These are phyloP conservation scores for Mirza zaza DNA, from an alignment of 2,113 vertebrate genomes.

Conservation along the genomic window DNA sequence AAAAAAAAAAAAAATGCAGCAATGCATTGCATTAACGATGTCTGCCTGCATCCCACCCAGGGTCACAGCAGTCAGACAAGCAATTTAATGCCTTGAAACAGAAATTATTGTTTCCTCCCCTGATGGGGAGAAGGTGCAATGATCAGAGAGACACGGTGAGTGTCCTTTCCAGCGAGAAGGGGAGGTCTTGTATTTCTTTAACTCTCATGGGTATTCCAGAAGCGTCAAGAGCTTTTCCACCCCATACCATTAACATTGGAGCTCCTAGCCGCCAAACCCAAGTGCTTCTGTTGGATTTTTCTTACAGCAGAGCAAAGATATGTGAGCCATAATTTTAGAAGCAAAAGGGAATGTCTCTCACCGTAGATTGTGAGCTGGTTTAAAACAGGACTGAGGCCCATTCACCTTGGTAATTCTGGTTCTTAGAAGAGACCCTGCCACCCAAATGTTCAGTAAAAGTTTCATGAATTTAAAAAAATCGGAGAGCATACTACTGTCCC, in stretches of 20 bases:
- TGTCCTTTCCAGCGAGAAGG: neutral
- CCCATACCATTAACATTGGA: neutral
- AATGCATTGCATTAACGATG: neutral
- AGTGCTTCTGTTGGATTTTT: neutral
- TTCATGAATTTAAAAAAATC: neutral
- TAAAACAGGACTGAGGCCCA: neutral
- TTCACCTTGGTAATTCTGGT: neutral
- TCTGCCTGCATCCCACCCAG: neutral
- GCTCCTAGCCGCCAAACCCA: neutral
- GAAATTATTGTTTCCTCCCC: slow-evolving; percentile 30
- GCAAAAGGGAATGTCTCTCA: neutral
- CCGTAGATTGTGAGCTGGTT: neutral
- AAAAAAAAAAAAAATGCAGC: neutral
- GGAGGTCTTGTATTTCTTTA: neutral
- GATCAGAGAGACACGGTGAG: neutral
- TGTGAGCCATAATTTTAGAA: neutral
- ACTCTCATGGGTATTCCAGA: neutral
- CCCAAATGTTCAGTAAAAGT: neutral
- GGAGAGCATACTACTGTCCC: neutral
- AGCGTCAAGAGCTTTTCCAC: neutral
- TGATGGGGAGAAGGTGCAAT: neutral
- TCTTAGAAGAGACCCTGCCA: neutral
- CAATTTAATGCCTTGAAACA: neutral
- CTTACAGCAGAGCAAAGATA: neutral
- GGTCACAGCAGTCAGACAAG: neutral